Evolutionary conservation across 1,140 invertebrate genomes (phyloP), one percentile per base, ranked within the genome.

Genomic region (Dryas iulia): DNA sequence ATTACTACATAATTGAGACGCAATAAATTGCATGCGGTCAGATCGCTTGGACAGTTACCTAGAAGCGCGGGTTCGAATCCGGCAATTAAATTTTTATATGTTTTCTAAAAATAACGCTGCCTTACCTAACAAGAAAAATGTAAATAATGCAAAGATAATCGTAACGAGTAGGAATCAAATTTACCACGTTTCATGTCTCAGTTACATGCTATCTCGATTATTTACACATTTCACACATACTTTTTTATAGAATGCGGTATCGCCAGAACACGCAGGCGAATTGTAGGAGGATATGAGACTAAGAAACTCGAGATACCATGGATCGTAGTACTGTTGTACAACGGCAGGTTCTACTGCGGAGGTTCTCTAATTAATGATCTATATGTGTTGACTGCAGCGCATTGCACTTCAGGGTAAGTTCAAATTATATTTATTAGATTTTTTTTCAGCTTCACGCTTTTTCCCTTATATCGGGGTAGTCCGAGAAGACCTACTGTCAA

Each of bases 271-370:
- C 90, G 94, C 53, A 93, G 93, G 18, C 92, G 95, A 70, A 96
- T 97, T 35, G 95, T 97, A 0, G 96, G 96, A 10, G 96, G 96
- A 0, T 91, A 94, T 52, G 92, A 94, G 62, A 95, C 95, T 1
- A 93, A 93, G 65, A 88, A 94, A 10, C 93, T 95, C 73, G 95
- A 97, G 81, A 96, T 96, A 78, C 96, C 96, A 0, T 97, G 96
- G 96, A 93, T 96, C 77, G 95, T 93, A 1, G 94, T 94, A 25
- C 86, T 97, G 14, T 89, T 93, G 64, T 94, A 95, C 78, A 92
- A 93, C 47, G 94, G 94, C 2, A 92, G 93, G 62, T 96, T 96
- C 84, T 95, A 96, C 72, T 97, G 96, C 81, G 95, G 95, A 0
- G 95, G 93, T 1, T 94, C 94, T 7, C 83, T 97, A 33, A 95